These are phyloP conservation scores for Agapostemon virescens DNA, from an alignment of 2,888 invertebrate species.

Conservation along the genomic window DNA sequence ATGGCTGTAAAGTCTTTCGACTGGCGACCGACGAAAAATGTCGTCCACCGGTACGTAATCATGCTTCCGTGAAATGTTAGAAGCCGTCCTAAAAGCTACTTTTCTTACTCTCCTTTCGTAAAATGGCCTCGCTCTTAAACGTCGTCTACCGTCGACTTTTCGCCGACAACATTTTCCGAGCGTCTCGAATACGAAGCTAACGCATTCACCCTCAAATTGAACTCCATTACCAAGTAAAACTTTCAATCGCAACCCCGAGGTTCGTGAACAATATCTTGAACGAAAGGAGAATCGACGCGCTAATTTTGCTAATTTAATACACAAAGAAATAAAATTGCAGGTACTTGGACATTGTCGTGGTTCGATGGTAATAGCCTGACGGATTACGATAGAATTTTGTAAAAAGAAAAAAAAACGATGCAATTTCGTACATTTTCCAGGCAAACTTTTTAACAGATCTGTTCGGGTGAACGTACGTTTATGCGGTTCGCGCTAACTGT, in stretches of 20 bases:
- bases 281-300: neutral
- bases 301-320: no score
- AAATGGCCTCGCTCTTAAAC: constrained; percentile 7
- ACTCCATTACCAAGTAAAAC: neutral
- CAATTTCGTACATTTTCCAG: neutral
- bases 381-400: neutral
- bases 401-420: no score
- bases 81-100: constrained; percentile 20
- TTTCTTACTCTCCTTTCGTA: neutral
- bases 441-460: neutral
- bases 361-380: neutral
- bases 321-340: neutral
- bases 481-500: neutral
- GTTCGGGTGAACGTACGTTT: neutral
- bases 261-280: no score
- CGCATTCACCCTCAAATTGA: neutral
- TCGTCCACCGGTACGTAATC: neutral
- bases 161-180: neutral
- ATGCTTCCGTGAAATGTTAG: neutral
- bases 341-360: neutral
- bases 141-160: neutral
- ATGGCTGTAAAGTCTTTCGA: neutral
- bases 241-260: no score
- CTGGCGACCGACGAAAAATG: constrained; percentile 10
- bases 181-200: constrained; percentile 1